Evolutionary conservation across 2,797 vertebrate genomes (phyloP), one percentile per base, ranked within the genome.

Genomic region (Miichthys miiuy): DNA sequence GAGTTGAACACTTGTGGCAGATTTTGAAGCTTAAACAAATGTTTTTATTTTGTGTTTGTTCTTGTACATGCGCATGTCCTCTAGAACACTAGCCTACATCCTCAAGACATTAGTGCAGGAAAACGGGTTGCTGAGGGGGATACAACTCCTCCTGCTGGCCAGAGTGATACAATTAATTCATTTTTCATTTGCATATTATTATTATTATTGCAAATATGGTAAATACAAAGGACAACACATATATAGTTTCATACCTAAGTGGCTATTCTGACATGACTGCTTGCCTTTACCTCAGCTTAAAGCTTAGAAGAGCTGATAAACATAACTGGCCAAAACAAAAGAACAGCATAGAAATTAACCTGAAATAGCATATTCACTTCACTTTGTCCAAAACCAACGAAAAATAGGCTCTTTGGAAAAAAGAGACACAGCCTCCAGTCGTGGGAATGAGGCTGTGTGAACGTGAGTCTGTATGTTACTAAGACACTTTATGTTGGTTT

Each of bases 41-140:
- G 27, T 30, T 30, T 30, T 30, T 30, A 9, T 38, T 38, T 9
- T 38, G 34, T 38, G 34, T 38, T 38, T 38, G 34, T 82, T 76
- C 74, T 21, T 55, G 56, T 66, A 16, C 38, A 0, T 14, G 12
- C 42, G 2, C 50, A 38, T 85, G 50, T 73, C 65, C 30, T 71
- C 16, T 48, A 14, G 6, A 56, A n/a, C 52, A 77, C 23, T 38
- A 38, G 6, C 8, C 34, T 70, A 23, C 0, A 72, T 67, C 13
- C 64, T 30, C 2, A 70, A 21, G 47, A 27, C 18, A 38, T 11
- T 55, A 25, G 41, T 30, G 7, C 27, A 50, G 11, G 18, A 62
- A 12, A 4, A 9, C 8, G 9, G 2, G 54, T 23, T 9, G n/a
- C 20, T 34, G 18, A 48, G 60, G 17, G 10, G 17, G 46, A 5